These are phyloP conservation scores for Drosophila parvula DNA, from an alignment of 1,140 invertebrate genomes.

Conservation along the genomic window DNA sequence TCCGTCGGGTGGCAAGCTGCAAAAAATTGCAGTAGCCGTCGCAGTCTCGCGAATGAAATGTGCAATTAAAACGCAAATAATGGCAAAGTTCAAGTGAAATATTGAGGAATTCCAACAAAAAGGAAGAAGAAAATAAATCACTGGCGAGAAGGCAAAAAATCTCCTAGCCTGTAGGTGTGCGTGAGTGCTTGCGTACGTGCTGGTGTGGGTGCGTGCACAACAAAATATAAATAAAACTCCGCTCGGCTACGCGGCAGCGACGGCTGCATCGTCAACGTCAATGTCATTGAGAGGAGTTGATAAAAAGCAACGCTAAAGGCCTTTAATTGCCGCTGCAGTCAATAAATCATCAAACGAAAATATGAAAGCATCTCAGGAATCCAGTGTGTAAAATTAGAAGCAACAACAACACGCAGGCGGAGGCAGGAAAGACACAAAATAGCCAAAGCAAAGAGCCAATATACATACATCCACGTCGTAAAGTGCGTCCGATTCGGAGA, in stretches of 20 bases:
- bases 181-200: constrained; percentile 24
- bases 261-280: constrained; percentile 43
- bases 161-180: constrained; percentile 39
- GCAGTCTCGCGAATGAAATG: constrained; percentile 28
- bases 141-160: constrained; percentile 12
- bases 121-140: constrained; percentile 18
- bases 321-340: constrained; percentile 80
- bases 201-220: constrained; percentile 57
- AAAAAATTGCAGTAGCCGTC: constrained; percentile 27
- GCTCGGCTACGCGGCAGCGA: constrained; percentile 25
- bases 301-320: constrained; percentile 79
- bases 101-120: constrained; percentile 23
- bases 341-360: constrained; percentile 82
- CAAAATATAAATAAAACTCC: constrained; percentile 79
- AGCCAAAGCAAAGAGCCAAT: constrained; percentile 52
- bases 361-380: constrained; percentile 81
- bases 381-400: constrained; percentile 75
- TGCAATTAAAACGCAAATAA: constrained; percentile 32
- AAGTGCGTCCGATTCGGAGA: constrained; percentile 56
- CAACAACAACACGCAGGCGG: constrained; percentile 34
- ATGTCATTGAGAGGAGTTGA: constrained; percentile 78
- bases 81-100: constrained; percentile 44
- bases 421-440: constrained; percentile 72
- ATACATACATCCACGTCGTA: constrained; percentile 63
- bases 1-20: constrained; percentile 14